Evolutionary conservation across 2,797 vertebrate species (phyloP).

Genomic region (Sternotherus odoratus): DNA sequence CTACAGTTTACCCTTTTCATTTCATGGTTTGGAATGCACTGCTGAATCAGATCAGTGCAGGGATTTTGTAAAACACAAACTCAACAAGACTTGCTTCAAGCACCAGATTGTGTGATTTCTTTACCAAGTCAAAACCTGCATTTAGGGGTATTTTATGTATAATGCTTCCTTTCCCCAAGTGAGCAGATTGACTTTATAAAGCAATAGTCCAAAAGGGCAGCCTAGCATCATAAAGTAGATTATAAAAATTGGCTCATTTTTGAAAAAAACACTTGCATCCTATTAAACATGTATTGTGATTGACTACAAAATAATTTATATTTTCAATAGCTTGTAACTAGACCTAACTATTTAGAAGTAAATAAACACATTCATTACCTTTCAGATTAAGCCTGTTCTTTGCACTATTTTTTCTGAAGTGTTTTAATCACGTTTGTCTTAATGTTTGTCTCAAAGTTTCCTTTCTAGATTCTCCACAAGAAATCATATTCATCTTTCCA

Average conservation of each 20-base stretch:
- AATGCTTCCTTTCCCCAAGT: neutral
- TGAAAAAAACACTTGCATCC: neutral
- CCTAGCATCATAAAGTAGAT: neutral
- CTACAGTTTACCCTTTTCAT: neutral
- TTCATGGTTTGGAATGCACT: neutral
- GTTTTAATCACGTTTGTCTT: neutral
- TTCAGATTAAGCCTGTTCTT: neutral
- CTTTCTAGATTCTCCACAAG: too few relatives aligned
- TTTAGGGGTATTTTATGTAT: neutral
- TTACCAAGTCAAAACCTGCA: neutral
- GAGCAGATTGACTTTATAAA: neutral
- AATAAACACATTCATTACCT: neutral
- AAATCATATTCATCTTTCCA: too few relatives aligned
- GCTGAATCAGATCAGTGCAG: neutral
- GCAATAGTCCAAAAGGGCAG: neutral
- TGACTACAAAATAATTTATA: neutral
- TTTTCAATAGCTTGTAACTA: neutral
- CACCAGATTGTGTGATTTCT: neutral
- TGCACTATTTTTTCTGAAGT: neutral
- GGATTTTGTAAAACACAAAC: neutral
- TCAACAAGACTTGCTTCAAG: neutral
- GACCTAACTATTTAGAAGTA: rapidly evolving
- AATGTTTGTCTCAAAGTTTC: too few relatives aligned
- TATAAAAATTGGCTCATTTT: neutral
- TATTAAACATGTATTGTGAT: neutral